Evolutionary conservation across 2,113 vertebrate genomes (phyloP), one percentile per base, ranked within the genome.

Genomic region (Gavia stellata): DNA sequence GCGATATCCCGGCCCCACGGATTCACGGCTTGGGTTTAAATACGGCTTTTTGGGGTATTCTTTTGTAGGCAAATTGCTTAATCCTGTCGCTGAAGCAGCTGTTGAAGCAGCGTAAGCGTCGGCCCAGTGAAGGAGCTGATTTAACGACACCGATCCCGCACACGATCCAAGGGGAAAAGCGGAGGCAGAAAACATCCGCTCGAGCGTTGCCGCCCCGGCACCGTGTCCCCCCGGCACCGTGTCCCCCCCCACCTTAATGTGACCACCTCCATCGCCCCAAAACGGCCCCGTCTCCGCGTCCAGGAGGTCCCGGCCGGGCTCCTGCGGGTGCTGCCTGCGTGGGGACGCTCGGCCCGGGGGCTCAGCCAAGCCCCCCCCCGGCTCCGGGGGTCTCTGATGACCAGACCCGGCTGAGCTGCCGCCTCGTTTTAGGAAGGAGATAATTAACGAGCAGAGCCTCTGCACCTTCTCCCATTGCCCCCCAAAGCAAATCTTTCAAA

Each of bases 391-490:
- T 18, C 59, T 26, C 59, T 7, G 36, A 18, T 17, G 25, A 18
- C 28, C 58, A 15, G 58, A 25, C 59, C 59, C 4, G 58, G 23
- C n/a, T 5, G 58, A 14, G n/a, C 36, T 28, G 59, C n/a, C n/a
- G 3, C 14, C 40, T 29, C 29, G 3, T 28, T 52, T 47, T 12
- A 10, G 38, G 86, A 19, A 63, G 86, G 18, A 79, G 53, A 36
- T 23, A 29, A 79, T 45, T 17, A 38, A 45, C 1, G 3, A 53
- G 56, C 44, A 56, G 31, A 47, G 15, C 10, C 33, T 17, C 66
- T 1, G 5, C 0, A 1, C 25, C 10, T 58, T 7, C 17, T 10
- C 31, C 53, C 20, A 1, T 2, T 38, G n/a, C 49, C 73, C 36
- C 45, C 55, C 38, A 17, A 9, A 18, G 36, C 26, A 33, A 52